Conservation (phyloP, 2,113 vertebrate species). For the Ophiodon elongatus region DNA sequence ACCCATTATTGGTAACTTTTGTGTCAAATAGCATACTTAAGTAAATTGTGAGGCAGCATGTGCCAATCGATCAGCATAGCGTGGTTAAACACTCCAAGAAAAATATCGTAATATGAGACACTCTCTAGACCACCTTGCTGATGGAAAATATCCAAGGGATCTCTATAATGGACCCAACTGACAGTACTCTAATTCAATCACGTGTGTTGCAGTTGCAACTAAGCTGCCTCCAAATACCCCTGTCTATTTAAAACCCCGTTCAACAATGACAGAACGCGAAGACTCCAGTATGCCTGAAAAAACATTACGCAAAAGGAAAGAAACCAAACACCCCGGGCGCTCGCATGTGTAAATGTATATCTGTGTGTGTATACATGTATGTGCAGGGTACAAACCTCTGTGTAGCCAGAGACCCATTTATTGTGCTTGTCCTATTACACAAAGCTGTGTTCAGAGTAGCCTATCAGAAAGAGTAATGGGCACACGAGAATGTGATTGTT, state of each 20-base stretch:
- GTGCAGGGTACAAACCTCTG: constrained; percentile 15
- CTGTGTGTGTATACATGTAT: constrained; percentile 14
- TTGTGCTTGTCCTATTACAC: constrained; percentile 5
- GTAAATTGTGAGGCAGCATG: not conserved
- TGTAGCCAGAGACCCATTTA: not conserved
- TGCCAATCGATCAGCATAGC: constrained; percentile 13
- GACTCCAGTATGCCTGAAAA: constrained; percentile 75
- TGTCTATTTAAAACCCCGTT: constrained; percentile 73
- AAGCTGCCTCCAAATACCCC: constrained; percentile 76
- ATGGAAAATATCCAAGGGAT: constrained; percentile 76
- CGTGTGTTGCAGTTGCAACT: constrained; percentile 67
- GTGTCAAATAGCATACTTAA: not conserved
- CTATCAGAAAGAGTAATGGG: not conserved
- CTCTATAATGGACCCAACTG: constrained; percentile 66
- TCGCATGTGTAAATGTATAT: constrained; percentile 35
- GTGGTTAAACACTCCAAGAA: constrained; percentile 27
- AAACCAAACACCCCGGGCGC: constrained; percentile 54
- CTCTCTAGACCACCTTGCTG: constrained; percentile 43
- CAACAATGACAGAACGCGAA: constrained; percentile 70
- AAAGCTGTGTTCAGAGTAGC: not conserved
- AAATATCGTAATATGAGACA: constrained; percentile 52
- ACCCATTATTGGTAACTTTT: constrained; percentile 17
- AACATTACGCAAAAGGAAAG: constrained; percentile 71
- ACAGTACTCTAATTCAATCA: constrained; percentile 80
- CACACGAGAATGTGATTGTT: constrained; percentile 4